Conservation (phyloP, 2,797 vertebrate genomes). For the Pseudomugil gertrudae region DNA sequence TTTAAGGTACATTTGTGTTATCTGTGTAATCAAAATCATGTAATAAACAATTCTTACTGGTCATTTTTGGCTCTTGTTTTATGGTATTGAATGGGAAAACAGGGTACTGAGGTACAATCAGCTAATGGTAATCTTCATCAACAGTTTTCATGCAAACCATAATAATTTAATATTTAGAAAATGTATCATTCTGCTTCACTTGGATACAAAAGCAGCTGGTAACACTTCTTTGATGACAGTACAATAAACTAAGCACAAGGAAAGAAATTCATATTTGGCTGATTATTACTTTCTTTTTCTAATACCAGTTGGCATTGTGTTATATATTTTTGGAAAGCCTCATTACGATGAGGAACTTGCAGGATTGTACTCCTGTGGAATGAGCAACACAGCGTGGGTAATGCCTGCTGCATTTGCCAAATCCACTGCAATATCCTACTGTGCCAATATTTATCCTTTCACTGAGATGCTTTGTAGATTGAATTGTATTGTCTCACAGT, state of each 20-base stretch:
- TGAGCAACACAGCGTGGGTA: too few species aligned
- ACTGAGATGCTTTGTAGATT: too few species aligned
- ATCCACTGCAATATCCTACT: too few species aligned
- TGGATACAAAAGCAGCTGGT: neutral
- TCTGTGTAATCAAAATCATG: neutral
- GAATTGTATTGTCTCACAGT: too few species aligned
- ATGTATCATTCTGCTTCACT: neutral
- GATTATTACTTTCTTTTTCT: too few species aligned
- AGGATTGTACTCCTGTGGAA: too few species aligned
- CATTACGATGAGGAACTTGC: too few species aligned
- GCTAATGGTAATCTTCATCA: neutral
- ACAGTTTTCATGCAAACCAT: neutral
- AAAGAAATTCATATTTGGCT: neutral
- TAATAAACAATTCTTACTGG: neutral
- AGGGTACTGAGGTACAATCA: neutral
- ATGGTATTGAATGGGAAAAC: neutral
- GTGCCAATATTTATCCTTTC: too few species aligned
- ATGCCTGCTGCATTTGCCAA: too few species aligned
- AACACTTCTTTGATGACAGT: neutral
- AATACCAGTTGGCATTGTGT: too few species aligned
- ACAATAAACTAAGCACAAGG: neutral
- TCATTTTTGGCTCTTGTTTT: neutral
- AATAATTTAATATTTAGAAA: slow-evolving; percentile 13
- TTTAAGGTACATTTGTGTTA: neutral
- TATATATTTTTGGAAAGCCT: neutral